Base-by-base conservation (phyloP, 2,888 invertebrate species). In the Drosophila imparisetae region DNA sequence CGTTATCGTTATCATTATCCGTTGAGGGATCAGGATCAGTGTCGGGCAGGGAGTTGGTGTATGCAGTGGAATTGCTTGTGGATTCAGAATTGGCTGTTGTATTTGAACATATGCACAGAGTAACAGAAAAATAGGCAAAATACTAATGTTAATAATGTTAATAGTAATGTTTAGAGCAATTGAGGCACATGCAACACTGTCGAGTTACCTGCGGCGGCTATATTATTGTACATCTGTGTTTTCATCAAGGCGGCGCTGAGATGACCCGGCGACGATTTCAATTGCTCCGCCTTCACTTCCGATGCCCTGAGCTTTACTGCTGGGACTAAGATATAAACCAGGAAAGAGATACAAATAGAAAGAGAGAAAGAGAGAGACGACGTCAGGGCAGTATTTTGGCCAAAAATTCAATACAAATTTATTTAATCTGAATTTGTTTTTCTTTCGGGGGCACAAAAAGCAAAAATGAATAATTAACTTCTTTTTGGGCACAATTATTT, bases 51-150 rank as follows among this genome's bases (percentile, higher is more conserved):
- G 42, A 63, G 21, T 24, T 45, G 15, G 18, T 59, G 59, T 34
- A 4, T 68, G 59, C 30, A 57, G 21, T 38, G 69, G 66, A 40
- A 48, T 29, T 32, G 60, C 29, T 34, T 27, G 32, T 18, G 36
- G 52, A 21, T 13, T 82, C 80, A 83, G 53, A 73, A 80, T 36
- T 65, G 67, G 62, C 90, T 89, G 65, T 80, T 83, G 80, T 81
- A 70, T 86, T 84, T 86, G 70, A 90, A 87, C 78, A 91, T 80
- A 76, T 88, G 88, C 81, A 91, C 86, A 77, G 86, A 91, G 75
- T 87, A 88, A 87, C 91, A 91, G 70, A 91, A 91, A 87, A 88
- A 90, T 72, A 90, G 80, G 74, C 87, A 91, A 83, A 91, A 90
- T 80, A 91, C 90, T 90, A 81, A 80, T 49, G 76, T 88, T 86